phyloP scores from a whole-genome alignment of 1,140 invertebrate genomes.

The Macrosteles quadrilineatus region DNA sequence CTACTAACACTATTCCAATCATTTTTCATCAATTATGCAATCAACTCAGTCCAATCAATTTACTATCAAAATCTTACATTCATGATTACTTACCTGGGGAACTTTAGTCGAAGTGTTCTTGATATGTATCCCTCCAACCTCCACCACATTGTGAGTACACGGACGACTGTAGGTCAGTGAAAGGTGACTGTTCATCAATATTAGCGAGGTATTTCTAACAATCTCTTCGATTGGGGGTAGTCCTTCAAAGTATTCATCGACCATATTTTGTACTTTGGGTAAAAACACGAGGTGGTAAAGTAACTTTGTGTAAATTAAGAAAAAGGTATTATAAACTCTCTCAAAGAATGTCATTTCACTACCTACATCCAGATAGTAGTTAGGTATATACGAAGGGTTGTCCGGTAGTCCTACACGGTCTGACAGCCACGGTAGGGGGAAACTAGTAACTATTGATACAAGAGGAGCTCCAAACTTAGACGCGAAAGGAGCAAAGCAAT shows the following conservation, averaged over 20 bases:
- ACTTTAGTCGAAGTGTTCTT: too few relatives aligned
- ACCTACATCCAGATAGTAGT: slow-evolving; percentile 24
- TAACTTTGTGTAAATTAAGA: background rate
- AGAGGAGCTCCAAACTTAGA: slow-evolving; percentile 52
- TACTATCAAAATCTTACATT: too few relatives aligned
- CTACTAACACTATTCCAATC: too few relatives aligned
- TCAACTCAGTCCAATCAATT: too few relatives aligned
- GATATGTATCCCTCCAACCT: too few relatives aligned
- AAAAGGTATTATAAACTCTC: slow-evolving; percentile 33
- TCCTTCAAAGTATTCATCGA: slow-evolving; percentile 34
- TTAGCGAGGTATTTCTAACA: slow-evolving; percentile 58
- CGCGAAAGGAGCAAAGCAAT: slow-evolving; percentile 41
- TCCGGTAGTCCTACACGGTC: slow-evolving; percentile 44
- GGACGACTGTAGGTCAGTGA: too few relatives aligned
- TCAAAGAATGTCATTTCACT: slow-evolving; percentile 36
- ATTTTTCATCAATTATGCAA: too few relatives aligned
- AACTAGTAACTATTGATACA: slow-evolving; percentile 57
- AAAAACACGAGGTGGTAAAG: background rate
- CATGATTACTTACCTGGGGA: too few relatives aligned
- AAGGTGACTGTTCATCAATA: slow-evolving; percentile 43
- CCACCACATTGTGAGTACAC: too few relatives aligned
- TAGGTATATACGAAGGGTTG: slow-evolving; percentile 40
- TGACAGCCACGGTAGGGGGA: slow-evolving; percentile 61
- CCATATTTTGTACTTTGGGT: background rate
- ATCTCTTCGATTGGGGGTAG: slow-evolving; percentile 55